Evolutionary conservation across 2,888 invertebrate species (phyloP).

Genomic region (Noctuana brunneofusca): DNA sequence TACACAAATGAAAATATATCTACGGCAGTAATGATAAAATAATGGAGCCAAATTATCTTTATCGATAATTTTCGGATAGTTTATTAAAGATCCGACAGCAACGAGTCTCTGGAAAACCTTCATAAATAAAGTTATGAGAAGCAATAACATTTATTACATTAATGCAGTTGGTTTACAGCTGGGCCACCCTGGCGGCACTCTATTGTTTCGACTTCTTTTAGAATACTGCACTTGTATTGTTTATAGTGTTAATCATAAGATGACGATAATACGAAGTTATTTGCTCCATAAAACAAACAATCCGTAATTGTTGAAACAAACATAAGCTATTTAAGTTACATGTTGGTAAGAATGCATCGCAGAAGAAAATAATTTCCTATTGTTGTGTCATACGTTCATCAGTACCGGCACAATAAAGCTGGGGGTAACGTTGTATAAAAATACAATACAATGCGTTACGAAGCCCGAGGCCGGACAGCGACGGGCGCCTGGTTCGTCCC

Average conservation of each 20-base stretch:
- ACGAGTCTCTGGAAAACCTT: constrained; percentile 63
- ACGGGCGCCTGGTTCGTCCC: constrained; percentile 57
- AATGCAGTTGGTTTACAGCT: constrained; percentile 75
- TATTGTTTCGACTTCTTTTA: constrained; percentile 59
- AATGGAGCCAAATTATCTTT: constrained; percentile 50
- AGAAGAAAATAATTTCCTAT: constrained; percentile 32
- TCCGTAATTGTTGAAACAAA: neutral
- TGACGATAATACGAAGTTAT: neutral
- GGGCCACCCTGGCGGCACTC: constrained; percentile 55
- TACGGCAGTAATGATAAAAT: constrained; percentile 38
- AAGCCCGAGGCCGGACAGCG: constrained; percentile 56
- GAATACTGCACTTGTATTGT: constrained; percentile 39
- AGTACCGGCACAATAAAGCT: constrained; percentile 49
- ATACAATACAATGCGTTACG: constrained; percentile 50
- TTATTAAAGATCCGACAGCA: constrained; percentile 68
- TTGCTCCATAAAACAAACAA: too few relatives aligned
- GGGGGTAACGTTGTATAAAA: constrained; percentile 51
- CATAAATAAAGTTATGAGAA: constrained; percentile 79
- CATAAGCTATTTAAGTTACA: neutral
- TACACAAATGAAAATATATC: constrained; percentile 12
- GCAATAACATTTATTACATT: constrained; percentile 82
- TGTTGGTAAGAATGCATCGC: constrained; percentile 7
- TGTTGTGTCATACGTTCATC: constrained; percentile 45
- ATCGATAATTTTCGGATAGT: too few relatives aligned
- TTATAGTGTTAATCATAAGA: constrained; percentile 7